Conservation (phyloP, 92 coral and sea anemone species). For the Porites cylindrica region DNA sequence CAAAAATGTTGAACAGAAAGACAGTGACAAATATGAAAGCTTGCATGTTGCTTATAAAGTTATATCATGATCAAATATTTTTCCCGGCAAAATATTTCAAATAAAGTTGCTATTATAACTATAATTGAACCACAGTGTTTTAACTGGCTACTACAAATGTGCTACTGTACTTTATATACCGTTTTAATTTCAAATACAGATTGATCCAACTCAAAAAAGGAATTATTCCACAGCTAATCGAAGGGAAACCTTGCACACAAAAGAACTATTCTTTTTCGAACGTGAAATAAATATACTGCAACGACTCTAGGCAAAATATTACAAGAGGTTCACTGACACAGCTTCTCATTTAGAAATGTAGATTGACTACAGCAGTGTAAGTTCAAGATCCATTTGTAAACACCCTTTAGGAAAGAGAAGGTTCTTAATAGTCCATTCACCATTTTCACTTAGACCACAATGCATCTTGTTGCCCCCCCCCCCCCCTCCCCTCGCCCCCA, state of each 20-base stretch:
- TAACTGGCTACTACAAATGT: slow-evolving; percentile 12
- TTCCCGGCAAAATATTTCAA: slow-evolving; percentile 8
- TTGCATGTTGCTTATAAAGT: slow-evolving; percentile 9
- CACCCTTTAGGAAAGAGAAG: too few species aligned
- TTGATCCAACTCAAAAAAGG: slow-evolving; percentile 14
- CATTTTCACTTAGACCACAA: slow-evolving; percentile 12
- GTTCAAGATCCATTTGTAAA: too few species aligned
- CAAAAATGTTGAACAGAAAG: slow-evolving; percentile 19
- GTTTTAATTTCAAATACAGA: slow-evolving; percentile 8
- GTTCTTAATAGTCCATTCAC: slow-evolving; percentile 20
- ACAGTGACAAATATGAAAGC: not conserved
- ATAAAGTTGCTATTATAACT: slow-evolving; percentile 8
- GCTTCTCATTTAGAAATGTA: too few species aligned
- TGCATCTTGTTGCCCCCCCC: not conserved
- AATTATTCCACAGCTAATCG: slow-evolving; percentile 2
- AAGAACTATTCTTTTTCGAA: slow-evolving; percentile 19
- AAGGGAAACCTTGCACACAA: slow-evolving; percentile 14
- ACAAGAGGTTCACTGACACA: not conserved
- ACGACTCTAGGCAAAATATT: not conserved
- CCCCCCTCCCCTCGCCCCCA: too few species aligned
- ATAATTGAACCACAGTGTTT: slow-evolving; percentile 17
- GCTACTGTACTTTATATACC: not conserved
- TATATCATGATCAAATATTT: not conserved
- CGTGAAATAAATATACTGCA: slow-evolving; percentile 6
- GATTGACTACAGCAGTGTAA: too few species aligned